Base-by-base conservation (phyloP, 2,888 invertebrate genomes). In the Euzetes globulus region DNA sequence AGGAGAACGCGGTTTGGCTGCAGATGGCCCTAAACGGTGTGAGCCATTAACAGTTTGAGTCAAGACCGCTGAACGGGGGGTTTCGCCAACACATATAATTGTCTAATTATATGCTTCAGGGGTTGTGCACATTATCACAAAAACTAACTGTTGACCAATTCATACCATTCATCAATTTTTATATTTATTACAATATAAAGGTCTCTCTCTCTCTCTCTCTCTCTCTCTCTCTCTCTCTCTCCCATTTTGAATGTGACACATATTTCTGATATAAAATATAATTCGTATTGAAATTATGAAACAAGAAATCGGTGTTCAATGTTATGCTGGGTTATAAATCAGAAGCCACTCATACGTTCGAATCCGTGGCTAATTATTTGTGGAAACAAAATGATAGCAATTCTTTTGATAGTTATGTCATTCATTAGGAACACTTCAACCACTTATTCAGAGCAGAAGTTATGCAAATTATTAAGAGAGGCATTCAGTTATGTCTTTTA, bases 121-220 rank as follows among this genome's bases (percentile, higher is more conserved):
- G 60, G 60, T 60, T 60, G 60, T 5, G 29, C 7, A 60, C 60
- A 60, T 33, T 60, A 60, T 60, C n/a, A 60, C 60, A 25, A 22
- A 60, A 60, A 60, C 60, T 29, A 60, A 60, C 60, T 60, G 60
- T 60, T 60, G 60, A 60, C 60, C 60, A 60, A 60, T 60, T 60
- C 60, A 60, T 60, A 27, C 27, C 60, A 60, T 60, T 55, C 55
- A 55, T 55, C 55, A 55, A 11, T 55, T 55, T 55, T 55, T 60
- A 60, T 60, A 60, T 55, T 55, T 55, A 55, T 60, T 60, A 29
- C 60, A 60, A 60, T 60, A 27, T 60, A 60, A 60, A 60, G 29
- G 60, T 6, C 3, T n/a, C 9, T 7, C 19, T 29, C 27, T 55
- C 55, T 3, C 55, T 19, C n/a, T 19, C 58, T 58, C 58, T 58